phyloP scores from a whole-genome alignment of 2,113 vertebrate species.

The Hoplias malabaricus region DNA sequence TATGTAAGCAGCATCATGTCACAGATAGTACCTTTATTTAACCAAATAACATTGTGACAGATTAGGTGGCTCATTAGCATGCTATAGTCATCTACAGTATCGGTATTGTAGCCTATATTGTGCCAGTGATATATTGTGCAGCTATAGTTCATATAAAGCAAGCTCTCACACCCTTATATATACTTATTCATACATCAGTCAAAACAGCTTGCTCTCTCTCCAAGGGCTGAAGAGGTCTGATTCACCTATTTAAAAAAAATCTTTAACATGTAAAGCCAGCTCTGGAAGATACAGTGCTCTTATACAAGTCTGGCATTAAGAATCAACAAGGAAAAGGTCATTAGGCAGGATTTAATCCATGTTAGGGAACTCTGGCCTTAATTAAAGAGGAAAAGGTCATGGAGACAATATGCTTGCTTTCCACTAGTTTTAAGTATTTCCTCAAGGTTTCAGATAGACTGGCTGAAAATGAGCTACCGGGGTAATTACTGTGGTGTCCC shows the following conservation, averaged over 20 bases:
- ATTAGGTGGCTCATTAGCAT: too few relatives aligned
- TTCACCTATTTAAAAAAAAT: not conserved
- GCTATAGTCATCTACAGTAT: too few relatives aligned
- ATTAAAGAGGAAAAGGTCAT: constrained; percentile 48
- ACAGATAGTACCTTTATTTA: too few relatives aligned
- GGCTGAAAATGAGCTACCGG: constrained; percentile 26
- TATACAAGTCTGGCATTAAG: constrained; percentile 17
- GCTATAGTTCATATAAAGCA: not conserved
- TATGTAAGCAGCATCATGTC: too few relatives aligned
- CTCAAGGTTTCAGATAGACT: constrained; percentile 31
- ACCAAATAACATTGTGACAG: too few relatives aligned
- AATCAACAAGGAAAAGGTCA: constrained; percentile 34
- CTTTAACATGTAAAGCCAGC: not conserved
- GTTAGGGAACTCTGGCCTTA: constrained; percentile 25
- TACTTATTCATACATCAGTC: not conserved
- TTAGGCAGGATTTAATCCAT: constrained; percentile 16
- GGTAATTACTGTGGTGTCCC: constrained; percentile 25
- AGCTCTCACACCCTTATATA: not conserved
- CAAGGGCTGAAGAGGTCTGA: not conserved
- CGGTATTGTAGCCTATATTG: too few relatives aligned
- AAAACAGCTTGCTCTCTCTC: not conserved
- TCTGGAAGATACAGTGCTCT: not conserved
- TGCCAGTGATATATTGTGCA: too few relatives aligned
- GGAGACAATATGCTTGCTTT: not conserved
- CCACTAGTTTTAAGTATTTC: constrained; percentile 27